Base-by-base conservation (phyloP, 2,888 invertebrate species). In the Melieria crassipennis region DNA sequence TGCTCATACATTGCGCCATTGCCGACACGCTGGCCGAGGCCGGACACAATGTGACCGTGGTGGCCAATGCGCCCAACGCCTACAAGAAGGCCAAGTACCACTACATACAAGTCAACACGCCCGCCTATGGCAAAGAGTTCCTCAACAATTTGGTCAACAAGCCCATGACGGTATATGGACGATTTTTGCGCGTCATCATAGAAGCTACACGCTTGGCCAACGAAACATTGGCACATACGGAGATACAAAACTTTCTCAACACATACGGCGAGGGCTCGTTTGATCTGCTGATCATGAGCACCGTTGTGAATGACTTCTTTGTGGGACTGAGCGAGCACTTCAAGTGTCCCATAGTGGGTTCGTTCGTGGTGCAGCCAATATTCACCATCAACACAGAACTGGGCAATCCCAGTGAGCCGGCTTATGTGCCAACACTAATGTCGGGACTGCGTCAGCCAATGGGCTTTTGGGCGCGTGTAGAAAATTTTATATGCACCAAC, bases 241-340 rank as follows among this genome's bases (percentile, higher is more conserved):
- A 13, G 1, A 43, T 75, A 7, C 71, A 56, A n/a, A 46, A 62
- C 7, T 70, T 70, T 52, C 60, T 77, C 0, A 62, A 64, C 60
- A 61, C 69, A 5, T 64, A 73, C 13, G 70, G 72, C 30, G 48
- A 58, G 3, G 48, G 70, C 5, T 48, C 65, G 3, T 76, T 77
- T 48, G 77, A 77, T 65, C 55, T 73, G 43, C 60, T 77, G 9
- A 75, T 77, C 42, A 6, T 74, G 56, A 76, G 76, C 48, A 77
- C 75, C 69, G 75, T 78, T 45, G 58, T 79, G 6, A 79, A 77
- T 64, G 78, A 80, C 3, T 76, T 76, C 48, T 74, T 76, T 48
- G 52, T 81, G 58, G 81, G 81, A 6, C 62, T 81, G 30, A 79
- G 78, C 1, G 78, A 75, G 3, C 79, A 80, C 65, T 81, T 81